phyloP scores from a whole-genome alignment of 2,797 vertebrate genomes.

The Danio tinwini region DNA sequence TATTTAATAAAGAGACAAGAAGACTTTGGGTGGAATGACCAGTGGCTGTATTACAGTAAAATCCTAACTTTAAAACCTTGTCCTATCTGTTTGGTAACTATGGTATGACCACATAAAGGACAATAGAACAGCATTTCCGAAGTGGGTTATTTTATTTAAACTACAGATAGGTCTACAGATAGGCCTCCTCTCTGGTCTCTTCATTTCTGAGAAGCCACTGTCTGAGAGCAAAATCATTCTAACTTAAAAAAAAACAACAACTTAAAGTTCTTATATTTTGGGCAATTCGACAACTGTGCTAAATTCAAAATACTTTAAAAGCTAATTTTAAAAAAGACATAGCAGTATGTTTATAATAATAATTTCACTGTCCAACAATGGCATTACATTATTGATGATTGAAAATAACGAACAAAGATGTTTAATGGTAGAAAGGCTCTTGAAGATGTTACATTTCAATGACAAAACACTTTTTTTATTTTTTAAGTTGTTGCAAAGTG shows the following conservation, averaged over 20 bases:
- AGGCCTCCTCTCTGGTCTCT: too few species aligned
- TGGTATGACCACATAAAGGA: too few species aligned
- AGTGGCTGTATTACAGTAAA: not conserved
- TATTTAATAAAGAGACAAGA: not conserved
- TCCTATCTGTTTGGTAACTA: too few species aligned
- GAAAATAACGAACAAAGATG: not conserved
- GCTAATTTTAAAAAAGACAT: too few species aligned
- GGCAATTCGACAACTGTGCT: not conserved
- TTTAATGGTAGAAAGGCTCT: not conserved
- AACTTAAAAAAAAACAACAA: too few species aligned
- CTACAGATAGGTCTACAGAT: too few species aligned
- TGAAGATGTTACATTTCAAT: not conserved
- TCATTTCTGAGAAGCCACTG: too few species aligned
- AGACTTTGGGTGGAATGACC: not conserved
- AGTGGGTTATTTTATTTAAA: too few species aligned
- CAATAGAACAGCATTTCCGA: too few species aligned
- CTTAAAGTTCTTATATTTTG: not conserved
- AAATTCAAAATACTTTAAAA: not conserved
- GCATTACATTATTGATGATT: not conserved
- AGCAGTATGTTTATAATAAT: not conserved
- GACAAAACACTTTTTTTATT: not conserved
- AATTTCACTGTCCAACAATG: not conserved
- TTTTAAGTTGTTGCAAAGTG: not conserved
- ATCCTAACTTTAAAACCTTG: too few species aligned
- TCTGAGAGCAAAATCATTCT: too few species aligned